Percentiles rank a stretch among this genome's conserved stretches.
Conservation (phyloP, 2,797 vertebrate species). For the Lutjanus argentimaculatus region DNA sequence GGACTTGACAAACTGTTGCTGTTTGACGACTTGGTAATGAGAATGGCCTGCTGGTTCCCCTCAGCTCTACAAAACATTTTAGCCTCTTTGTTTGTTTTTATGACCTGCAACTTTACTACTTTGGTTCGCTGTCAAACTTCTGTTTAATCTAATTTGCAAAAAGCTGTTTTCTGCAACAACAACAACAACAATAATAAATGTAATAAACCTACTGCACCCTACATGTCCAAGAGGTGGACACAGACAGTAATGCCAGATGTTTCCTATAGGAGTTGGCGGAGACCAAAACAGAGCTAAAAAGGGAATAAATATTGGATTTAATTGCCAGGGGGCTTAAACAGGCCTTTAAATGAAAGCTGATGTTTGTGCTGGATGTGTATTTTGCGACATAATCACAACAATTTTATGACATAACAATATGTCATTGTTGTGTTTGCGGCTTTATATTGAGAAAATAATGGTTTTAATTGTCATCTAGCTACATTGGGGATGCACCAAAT, state of each 20-base stretch:
- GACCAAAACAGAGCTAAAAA: background rate
- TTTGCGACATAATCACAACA: background rate
- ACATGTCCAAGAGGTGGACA: background rate
- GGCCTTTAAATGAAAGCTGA: background rate
- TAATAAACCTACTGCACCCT: background rate
- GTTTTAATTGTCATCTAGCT: background rate
- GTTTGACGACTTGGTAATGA: too few relatives aligned
- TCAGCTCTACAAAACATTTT: background rate
- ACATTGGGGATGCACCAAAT: too few relatives aligned
- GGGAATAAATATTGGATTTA: background rate
- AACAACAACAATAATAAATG: background rate
- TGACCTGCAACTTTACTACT: background rate
- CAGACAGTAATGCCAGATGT: too few relatives aligned
- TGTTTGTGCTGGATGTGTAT: background rate
- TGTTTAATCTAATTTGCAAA: background rate
- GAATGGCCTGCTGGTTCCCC: background rate
- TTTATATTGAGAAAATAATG: background rate
- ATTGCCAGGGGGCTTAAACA: background rate
- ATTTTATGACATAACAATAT: background rate
- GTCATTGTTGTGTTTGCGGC: background rate
- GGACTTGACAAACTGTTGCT: too few relatives aligned
- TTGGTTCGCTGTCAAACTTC: background rate
- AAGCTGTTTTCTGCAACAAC: background rate
- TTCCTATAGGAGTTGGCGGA: background rate
- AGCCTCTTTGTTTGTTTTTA: conserved; percentile 9